These are phyloP conservation scores for Diachasma alloeum DNA, from an alignment of 1,140 invertebrate genomes.

Conservation along the genomic window DNA sequence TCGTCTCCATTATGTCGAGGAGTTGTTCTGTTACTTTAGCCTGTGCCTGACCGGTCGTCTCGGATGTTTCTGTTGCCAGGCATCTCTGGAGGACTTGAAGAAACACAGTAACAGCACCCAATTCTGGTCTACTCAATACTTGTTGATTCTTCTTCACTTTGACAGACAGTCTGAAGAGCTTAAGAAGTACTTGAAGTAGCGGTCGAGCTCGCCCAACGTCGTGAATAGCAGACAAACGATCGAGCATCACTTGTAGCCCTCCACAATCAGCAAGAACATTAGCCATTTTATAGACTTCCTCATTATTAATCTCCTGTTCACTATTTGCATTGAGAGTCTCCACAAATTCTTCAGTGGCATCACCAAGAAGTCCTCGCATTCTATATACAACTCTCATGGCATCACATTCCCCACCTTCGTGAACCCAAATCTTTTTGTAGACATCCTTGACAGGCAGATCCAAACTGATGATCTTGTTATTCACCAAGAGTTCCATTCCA, in stretches of 20 bases:
- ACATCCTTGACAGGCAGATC: constrained; percentile 94
- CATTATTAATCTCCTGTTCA: constrained; percentile 91
- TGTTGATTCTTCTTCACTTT: constrained; percentile 80
- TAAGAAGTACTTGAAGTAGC: constrained; percentile 83
- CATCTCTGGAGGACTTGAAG: constrained; percentile 76
- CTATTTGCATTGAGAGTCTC: constrained; percentile 91
- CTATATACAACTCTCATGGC: constrained; percentile 99
- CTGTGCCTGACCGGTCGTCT: constrained; percentile 67
- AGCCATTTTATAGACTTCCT: constrained; percentile 88
- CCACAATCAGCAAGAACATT: constrained; percentile 81
- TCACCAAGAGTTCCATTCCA: constrained; percentile 98
- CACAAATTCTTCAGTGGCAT: constrained; percentile 98
- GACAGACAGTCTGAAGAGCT: constrained; percentile 83
- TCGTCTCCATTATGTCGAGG: constrained; percentile 90
- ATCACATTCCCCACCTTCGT: constrained; percentile 85
- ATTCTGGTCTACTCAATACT: constrained; percentile 73
- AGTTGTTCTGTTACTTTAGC: constrained; percentile 83
- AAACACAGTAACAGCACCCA: constrained; percentile 75
- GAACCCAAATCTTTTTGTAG: constrained; percentile 86
- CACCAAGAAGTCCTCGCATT: constrained; percentile 95
- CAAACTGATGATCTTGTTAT: constrained; percentile 97
- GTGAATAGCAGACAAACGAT: constrained; percentile 68
- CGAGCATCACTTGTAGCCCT: constrained; percentile 79
- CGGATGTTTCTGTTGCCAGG: constrained; percentile 67
- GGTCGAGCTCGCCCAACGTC: constrained; percentile 79